Conservation (phyloP, 2,113 vertebrate species). For the Archocentrus centrarchus region DNA sequence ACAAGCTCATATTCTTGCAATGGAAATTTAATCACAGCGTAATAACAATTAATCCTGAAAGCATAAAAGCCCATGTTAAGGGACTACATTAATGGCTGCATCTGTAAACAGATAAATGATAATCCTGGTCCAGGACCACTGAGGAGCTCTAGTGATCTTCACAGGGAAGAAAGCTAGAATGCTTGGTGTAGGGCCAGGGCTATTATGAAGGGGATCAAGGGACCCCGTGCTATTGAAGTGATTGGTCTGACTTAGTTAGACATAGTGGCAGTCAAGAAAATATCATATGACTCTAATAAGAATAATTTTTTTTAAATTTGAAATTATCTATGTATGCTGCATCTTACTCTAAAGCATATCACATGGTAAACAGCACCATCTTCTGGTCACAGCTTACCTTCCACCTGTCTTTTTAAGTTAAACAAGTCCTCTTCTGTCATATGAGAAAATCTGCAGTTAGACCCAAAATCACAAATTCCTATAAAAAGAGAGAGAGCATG, state of each 20-base stretch:
- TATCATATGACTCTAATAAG: not conserved
- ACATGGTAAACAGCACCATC: constrained; percentile 23
- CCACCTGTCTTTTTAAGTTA: constrained; percentile 84
- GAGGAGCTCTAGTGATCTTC: not conserved
- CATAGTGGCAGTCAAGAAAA: not conserved
- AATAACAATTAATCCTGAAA: not conserved
- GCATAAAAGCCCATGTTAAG: not conserved
- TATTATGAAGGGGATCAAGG: not conserved
- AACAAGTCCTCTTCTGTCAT: constrained; percentile 89
- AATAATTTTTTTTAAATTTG: not conserved
- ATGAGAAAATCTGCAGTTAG: constrained; percentile 94
- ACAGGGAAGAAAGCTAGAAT: not conserved
- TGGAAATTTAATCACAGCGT: not conserved
- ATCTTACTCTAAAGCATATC: not conserved
- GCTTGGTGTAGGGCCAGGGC: not conserved
- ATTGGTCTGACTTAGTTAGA: not conserved
- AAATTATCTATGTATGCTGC: not conserved
- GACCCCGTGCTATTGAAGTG: not conserved
- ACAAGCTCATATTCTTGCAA: not conserved
- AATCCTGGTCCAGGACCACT: not conserved
- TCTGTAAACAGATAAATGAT: not conserved
- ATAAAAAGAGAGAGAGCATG: not conserved
- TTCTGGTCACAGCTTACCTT: constrained; percentile 80
- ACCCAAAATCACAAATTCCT: constrained; percentile 85
- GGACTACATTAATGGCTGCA: not conserved